phyloP scores from a whole-genome alignment of 2,113 vertebrate species.

The Vireo altiloquus region DNA sequence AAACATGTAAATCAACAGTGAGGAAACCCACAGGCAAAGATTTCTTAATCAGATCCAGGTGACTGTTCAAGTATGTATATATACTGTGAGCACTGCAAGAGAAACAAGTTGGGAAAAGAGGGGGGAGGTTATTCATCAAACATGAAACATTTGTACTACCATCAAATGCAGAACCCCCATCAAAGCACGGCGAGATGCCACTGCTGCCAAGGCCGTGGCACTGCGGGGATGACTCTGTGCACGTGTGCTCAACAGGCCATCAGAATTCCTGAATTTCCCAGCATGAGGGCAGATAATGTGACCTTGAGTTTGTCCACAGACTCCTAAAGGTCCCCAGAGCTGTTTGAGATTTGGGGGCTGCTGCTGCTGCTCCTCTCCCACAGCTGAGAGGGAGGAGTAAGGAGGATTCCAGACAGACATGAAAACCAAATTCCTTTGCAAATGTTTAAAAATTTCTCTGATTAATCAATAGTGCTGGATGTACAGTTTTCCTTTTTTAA shows the following conservation, averaged over 20 bases:
- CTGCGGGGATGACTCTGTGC: background rate
- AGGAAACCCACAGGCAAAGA: conserved; percentile 83
- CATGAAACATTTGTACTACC: conserved; percentile 59
- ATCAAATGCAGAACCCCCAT: conserved; percentile 31
- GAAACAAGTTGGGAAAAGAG: conserved; percentile 50
- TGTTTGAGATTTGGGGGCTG: background rate
- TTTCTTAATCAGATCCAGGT: conserved; percentile 82
- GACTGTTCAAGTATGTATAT: conserved; percentile 90
- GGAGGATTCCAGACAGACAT: background rate
- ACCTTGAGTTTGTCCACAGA: background rate
- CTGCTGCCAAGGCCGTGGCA: background rate
- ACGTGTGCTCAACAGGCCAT: background rate
- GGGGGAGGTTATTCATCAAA: conserved; percentile 59
- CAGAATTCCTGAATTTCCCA: background rate
- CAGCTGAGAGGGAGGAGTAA: background rate
- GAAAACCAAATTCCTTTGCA: conserved; percentile 3
- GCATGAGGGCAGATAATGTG: background rate
- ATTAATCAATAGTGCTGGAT: conserved; percentile 9
- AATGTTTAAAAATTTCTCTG: background rate
- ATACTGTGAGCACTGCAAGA: conserved; percentile 79
- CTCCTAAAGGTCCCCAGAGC: background rate
- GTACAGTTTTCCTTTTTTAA: conserved; percentile 14
- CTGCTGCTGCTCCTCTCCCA: background rate
- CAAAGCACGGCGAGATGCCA: background rate
- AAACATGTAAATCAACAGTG: conserved; percentile 89